Percentiles rank a stretch among this genome's conserved stretches.
phyloP scores from a whole-genome alignment of 2,888 invertebrate genomes.

The Harpagoxenus sublaevis region DNA sequence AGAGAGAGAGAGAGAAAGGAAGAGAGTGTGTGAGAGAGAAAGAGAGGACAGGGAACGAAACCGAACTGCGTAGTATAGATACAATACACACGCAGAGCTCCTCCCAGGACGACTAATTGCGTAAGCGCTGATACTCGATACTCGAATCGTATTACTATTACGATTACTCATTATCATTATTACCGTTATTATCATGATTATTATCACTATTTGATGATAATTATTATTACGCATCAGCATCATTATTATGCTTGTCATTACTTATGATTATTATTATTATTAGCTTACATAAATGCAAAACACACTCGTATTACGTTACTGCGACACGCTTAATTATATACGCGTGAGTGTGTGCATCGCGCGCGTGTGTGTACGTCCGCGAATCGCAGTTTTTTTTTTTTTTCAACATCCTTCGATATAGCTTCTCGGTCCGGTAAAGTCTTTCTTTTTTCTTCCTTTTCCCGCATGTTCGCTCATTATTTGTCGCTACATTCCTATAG shows the following conservation, averaged over 20 bases:
- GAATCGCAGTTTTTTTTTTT: not conserved
- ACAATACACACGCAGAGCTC: constrained; percentile 40
- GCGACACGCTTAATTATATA: constrained; percentile 29
- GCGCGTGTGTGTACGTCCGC: constrained; percentile 52
- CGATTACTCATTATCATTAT: constrained; percentile 58
- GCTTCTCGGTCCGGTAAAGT: not conserved
- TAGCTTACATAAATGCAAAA: constrained; percentile 53
- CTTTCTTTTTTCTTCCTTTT: too few species aligned
- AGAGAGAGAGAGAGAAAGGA: constrained; percentile 36
- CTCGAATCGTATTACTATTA: constrained; percentile 58
- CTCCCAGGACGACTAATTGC: constrained; percentile 45
- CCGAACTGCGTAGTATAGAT: constrained; percentile 39
- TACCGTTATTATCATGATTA: constrained; percentile 48
- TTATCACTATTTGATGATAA: constrained; percentile 48
- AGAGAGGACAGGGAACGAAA: constrained; percentile 33
- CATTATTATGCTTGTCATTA: constrained; percentile 62
- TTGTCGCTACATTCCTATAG: constrained; percentile 18
- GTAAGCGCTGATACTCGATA: constrained; percentile 47
- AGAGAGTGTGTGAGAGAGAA: constrained; percentile 4
- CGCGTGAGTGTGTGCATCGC: constrained; percentile 20
- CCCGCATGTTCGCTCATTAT: constrained; percentile 3
- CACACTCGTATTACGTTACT: constrained; percentile 51
- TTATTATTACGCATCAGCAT: constrained; percentile 61
- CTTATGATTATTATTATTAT: constrained; percentile 53
- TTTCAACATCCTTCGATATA: not conserved